These are phyloP conservation scores for Drosophila insularis DNA, from an alignment of 1,140 invertebrate species.

Conservation along the genomic window DNA sequence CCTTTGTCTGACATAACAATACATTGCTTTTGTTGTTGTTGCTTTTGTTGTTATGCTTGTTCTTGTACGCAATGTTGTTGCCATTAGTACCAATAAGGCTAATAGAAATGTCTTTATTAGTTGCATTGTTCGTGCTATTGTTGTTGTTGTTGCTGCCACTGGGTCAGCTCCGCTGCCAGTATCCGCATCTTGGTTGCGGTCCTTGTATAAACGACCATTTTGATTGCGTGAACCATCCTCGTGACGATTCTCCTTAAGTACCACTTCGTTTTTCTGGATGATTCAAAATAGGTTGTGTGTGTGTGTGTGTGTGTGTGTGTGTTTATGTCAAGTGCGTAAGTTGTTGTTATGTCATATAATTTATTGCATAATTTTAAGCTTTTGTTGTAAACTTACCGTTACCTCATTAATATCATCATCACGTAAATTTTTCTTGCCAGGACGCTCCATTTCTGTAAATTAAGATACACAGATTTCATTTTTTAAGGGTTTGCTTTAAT, in stretches of 20 bases:
- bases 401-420: conserved; percentile 75
- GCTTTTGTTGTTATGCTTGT: conserved; percentile 1
- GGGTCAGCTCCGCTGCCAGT: conserved; percentile 38
- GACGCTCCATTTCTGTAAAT: conserved; percentile 76
- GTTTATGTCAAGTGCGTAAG: background rate
- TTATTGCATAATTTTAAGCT: background rate
- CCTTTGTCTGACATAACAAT: conserved; percentile 29
- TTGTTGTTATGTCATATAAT: background rate
- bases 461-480: too few relatives aligned
- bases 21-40: conserved; percentile 21
- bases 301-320: background rate
- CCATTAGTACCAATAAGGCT: conserved; percentile 63
- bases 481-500: background rate
- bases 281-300: background rate
- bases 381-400: conserved; percentile 57
- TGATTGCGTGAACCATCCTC: conserved; percentile 79
- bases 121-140: conserved; percentile 25
- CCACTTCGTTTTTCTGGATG: conserved; percentile 73
- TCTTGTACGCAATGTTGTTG: conserved; percentile 24
- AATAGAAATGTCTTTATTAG: conserved; percentile 64
- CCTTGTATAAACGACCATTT: conserved; percentile 81
- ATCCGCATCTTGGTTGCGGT: conserved; percentile 58
- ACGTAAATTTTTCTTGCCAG: conserved; percentile 64
- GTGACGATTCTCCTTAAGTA: conserved; percentile 72
- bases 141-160: background rate